Evolutionary conservation across 2,797 vertebrate species (phyloP).

Genomic region (Nothura maculosa): DNA sequence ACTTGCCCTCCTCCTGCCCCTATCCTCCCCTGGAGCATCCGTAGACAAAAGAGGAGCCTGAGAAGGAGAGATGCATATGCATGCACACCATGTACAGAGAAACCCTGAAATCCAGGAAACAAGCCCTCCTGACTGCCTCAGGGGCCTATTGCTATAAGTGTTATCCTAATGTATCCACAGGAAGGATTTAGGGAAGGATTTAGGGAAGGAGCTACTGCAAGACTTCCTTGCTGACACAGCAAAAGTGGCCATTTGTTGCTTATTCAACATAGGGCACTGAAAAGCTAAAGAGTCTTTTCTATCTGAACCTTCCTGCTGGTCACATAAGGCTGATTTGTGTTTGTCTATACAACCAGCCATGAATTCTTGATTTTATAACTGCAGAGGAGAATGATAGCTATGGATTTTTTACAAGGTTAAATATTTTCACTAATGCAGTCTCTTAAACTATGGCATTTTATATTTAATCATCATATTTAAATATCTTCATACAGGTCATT

Average conservation of each 20-base stretch:
- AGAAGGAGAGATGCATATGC: background rate
- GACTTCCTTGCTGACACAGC: background rate
- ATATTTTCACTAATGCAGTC: background rate
- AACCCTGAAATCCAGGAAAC: accelerated
- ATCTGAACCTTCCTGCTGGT: background rate
- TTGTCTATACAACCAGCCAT: background rate
- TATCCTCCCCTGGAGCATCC: background rate
- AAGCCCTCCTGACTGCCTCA: accelerated
- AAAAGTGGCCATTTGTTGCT: background rate
- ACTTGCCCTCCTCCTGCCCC: background rate
- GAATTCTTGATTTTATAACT: background rate
- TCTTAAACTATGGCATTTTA: slow-evolving; percentile 12
- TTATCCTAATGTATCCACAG: background rate
- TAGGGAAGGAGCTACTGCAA: background rate
- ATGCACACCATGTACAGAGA: background rate
- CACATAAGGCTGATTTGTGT: background rate
- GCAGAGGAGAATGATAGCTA: background rate
- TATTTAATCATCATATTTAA: slow-evolving; percentile 37
- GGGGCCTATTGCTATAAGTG: background rate
- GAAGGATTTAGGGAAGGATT: accelerated
- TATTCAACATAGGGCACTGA: background rate
- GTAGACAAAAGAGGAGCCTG: background rate
- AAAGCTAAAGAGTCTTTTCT: background rate
- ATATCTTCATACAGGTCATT: background rate
- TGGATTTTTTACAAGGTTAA: slow-evolving; percentile 20